A percentile compares a stretch with the other conserved stretches of the same genome.
phyloP scores from a whole-genome alignment of 1,140 invertebrate genomes.

The Intoshia linei region DNA sequence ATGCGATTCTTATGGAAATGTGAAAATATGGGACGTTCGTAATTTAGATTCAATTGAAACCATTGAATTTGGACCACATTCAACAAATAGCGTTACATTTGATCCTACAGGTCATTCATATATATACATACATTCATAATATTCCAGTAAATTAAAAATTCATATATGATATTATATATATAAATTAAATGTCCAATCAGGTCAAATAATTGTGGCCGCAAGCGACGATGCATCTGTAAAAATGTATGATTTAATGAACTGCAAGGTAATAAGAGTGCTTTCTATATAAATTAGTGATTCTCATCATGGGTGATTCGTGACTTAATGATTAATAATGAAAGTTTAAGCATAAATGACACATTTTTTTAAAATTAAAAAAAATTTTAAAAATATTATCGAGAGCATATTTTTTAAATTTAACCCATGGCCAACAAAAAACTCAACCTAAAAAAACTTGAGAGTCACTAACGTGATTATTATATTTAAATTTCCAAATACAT shows the following conservation, averaged over 20 bases:
- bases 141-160: not conserved
- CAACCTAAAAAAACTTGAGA: too few species aligned
- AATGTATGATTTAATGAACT: conserved; percentile 18
- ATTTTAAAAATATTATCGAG: not conserved
- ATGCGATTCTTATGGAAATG: conserved; percentile 20
- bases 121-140: not conserved
- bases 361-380: conserved; percentile 1
- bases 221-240: conserved; percentile 20
- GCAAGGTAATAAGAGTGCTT: conserved; percentile 11
- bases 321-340: too few species aligned
- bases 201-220: conserved; percentile 13
- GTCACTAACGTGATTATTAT: too few species aligned
- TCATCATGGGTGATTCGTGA: not conserved
- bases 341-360: not conserved
- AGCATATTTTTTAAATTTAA: too few species aligned
- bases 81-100: conserved; percentile 19
- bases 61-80: conserved; percentile 18
- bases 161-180: not conserved
- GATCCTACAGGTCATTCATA: conserved; percentile 13
- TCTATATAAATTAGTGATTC: conserved; percentile 1
- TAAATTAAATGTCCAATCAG: conserved; percentile 6
- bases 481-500: not conserved
- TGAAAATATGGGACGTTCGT: conserved; percentile 23
- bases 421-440: too few species aligned
- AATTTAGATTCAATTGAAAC: conserved; percentile 13